These are phyloP conservation scores for Antheraea assamensis DNA, from an alignment of 2,888 invertebrate species.

Conservation along the genomic window DNA sequence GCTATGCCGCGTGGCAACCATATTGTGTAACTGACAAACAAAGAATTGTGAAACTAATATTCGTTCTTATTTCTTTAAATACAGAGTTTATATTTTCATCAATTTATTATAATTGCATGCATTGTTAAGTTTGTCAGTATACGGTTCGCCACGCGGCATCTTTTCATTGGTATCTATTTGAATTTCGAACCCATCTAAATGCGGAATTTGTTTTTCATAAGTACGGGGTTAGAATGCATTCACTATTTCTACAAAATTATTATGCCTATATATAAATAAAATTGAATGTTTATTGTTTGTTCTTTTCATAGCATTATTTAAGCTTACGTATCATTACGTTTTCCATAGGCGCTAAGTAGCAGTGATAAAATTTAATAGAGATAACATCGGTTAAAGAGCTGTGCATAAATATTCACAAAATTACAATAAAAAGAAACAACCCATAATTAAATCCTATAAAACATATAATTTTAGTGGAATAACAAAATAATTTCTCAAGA, in stretches of 20 bases:
- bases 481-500: too few species aligned
- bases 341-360: too few species aligned
- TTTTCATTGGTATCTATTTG: conserved; percentile 79
- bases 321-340: too few species aligned
- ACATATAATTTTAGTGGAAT: too few species aligned
- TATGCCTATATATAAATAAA: not conserved
- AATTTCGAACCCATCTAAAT: conserved; percentile 71
- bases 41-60: conserved; percentile 21
- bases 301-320: too few species aligned
- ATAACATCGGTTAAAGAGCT: too few species aligned
- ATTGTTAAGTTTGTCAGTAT: conserved; percentile 34
- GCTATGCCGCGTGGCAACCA: conserved; percentile 67
- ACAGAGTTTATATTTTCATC: conserved; percentile 31
- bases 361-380: too few species aligned
- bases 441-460: too few species aligned
- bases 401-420: too few species aligned
- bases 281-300: too few species aligned
- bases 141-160: conserved; percentile 69
- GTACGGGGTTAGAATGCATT: conserved; percentile 37
- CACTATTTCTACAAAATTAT: not conserved
- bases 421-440: too few species aligned
- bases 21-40: conserved; percentile 34
- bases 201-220: conserved; percentile 79
- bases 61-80: not conserved
- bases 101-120: conserved; percentile 18